Base-by-base conservation (phyloP, 2,797 vertebrate species). In the Fistularia commersonii region DNA sequence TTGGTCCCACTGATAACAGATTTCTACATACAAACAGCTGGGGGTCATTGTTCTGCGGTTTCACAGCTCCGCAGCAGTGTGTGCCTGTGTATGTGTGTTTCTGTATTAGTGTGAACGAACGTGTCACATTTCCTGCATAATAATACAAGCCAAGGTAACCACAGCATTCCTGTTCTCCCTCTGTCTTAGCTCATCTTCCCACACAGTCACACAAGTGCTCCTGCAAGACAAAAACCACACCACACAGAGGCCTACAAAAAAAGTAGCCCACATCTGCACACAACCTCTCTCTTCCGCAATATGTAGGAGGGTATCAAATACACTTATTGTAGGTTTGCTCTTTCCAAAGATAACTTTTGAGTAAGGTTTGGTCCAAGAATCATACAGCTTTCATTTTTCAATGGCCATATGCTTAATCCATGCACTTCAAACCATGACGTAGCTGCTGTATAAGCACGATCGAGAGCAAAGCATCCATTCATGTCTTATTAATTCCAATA, bases 31-130 rank as follows among this genome's bases (percentile, higher is more conserved):
- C 61, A 52, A 79, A 77, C 87, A 88, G 87, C 87, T 89, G 87
- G 62, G 79, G 77, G 81, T 79, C 70, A 73, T 86, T 85, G 82
- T 57, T 54, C 70, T 83, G 84, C 51, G 82, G 87, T 86, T 89
- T 87, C 80, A 76, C 84, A 82, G 76, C 80, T 81, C 68, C 23
- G 62, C 64, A 40, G 60, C 45, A 1, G n/a, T 46, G 42, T 64
- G 61, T 42, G 53, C 40, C 32, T 49, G 46, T 35, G 49, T 41
- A 64, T 49, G 48, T 50, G 44, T 54, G 52, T 48, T 54, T 41
- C 50, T 41, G 57, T 23, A 56, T 36, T 13, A 11, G 48, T 13
- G 55, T 35, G 52, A 70, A 68, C 46, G 64, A 70, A 77, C 63
- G 68, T 76, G 74, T 81, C 73, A 71, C 73, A 66, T 83, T 82